Base-by-base conservation (phyloP, 2,888 invertebrate genomes). In the Trypoxylon attenuatum region DNA sequence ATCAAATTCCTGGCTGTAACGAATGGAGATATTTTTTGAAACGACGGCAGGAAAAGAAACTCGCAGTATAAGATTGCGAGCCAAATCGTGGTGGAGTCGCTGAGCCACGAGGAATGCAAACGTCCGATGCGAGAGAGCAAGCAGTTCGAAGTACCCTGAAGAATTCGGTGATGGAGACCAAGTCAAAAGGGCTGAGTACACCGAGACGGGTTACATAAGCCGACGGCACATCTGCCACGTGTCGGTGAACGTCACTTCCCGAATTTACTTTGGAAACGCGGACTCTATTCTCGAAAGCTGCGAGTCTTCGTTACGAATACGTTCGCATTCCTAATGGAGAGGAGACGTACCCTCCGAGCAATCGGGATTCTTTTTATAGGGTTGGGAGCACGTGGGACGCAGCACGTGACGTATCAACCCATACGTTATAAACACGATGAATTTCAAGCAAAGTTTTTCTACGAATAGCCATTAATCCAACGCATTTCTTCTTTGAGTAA, bases 71-170 rank as follows among this genome's bases (percentile, higher is more conserved):
- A 46, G 16, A 46, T 49, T 33, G 51, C 29, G 53, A 57, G 57
- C 50, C 53, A 64, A 50, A 53, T 38, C n/a, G 53, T 33, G 16
- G 13, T 2, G 29, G 58, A 59, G 71, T 71, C 65, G 71, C 19
- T 65, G 71, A 58, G 56, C 69, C 58, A 50, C 38, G 47, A 56
- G 69, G 62, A 56, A 69, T 69, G 69, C 46, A 52, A 51, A 21
- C 52, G 47, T 52, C 50, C 16, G 19, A 60, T 27, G 39, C 19
- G 55, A 38, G 52, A n/a, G 51, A 18, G 63, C 27, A 23, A 15
- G 33, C 5, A 18, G 54, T 33, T 47, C 42, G 25, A 50, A 56
- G 49, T 56, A 43, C 39, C 15, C 23, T 16, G 53, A 69, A 52
- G 62, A 58, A 54, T 70, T 42, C 29, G 62, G 19, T 25, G 42